Evolutionary conservation across 1,140 invertebrate species (phyloP).

Genomic region (Vollenhovia emeryi): DNA sequence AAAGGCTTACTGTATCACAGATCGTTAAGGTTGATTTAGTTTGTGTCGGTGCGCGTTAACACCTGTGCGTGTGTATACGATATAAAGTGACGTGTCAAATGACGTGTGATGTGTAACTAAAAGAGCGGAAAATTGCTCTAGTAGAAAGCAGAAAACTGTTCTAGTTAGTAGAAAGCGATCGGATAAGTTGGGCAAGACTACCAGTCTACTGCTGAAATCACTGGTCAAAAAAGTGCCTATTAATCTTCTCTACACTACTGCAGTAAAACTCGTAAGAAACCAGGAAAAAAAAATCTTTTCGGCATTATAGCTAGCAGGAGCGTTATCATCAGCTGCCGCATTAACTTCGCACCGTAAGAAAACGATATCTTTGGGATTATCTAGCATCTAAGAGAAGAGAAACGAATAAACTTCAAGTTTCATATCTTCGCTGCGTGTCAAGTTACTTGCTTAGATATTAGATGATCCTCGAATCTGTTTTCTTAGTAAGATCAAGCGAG

Average conservation of each 20-base stretch:
- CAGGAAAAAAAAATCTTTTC: conserved; percentile 26
- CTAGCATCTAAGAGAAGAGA: conserved; percentile 23
- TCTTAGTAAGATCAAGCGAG: conserved; percentile 4
- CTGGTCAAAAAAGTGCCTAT: conserved; percentile 42
- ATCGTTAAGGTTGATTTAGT: background rate
- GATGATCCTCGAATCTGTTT: conserved; percentile 36
- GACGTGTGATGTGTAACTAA: conserved; percentile 32
- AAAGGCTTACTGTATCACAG: conserved; percentile 12
- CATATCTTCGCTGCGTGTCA: background rate
- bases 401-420: background rate
- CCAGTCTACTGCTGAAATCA: conserved; percentile 42
- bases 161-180: conserved; percentile 58
- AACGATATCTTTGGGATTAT: conserved; percentile 10
- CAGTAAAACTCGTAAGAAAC: conserved; percentile 34
- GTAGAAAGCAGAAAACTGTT: conserved; percentile 48
- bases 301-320: conserved; percentile 38
- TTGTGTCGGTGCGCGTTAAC: background rate
- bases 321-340: background rate
- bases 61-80: background rate
- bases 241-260: conserved; percentile 50
- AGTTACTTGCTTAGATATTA: conserved; percentile 6
- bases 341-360: conserved; percentile 27
- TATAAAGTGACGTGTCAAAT: conserved; percentile 9
- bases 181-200: conserved; percentile 47
- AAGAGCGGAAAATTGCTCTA: conserved; percentile 46